These are phyloP conservation scores for Watsonalla binaria DNA, from an alignment of 2,888 invertebrate species.

Conservation along the genomic window DNA sequence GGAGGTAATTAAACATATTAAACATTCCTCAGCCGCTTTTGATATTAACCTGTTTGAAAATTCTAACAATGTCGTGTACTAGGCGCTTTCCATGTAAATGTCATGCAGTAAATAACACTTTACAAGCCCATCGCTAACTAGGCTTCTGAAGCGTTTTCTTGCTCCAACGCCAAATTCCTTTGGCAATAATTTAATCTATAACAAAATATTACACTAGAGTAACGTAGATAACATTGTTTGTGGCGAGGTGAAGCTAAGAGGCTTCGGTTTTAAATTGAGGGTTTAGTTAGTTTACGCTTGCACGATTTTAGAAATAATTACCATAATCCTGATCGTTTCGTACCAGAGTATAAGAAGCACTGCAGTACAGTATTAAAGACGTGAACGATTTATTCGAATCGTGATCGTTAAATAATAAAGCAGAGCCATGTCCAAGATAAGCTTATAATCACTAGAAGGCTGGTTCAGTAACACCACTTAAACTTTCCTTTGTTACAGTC, in stretches of 20 bases:
- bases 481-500: constrained; percentile 30
- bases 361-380: neutral
- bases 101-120: constrained; percentile 16
- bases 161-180: constrained; percentile 20
- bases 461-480: constrained; percentile 38
- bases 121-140: constrained; percentile 11
- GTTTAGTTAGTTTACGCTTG: no score
- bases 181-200: neutral
- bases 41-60: constrained; percentile 68
- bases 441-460: constrained; percentile 29
- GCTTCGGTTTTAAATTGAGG: no score
- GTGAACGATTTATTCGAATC: constrained; percentile 1
- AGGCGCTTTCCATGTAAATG: constrained; percentile 49
- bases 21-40: constrained; percentile 60
- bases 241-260: no score
- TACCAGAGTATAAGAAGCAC: no score
- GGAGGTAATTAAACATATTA: constrained; percentile 72
- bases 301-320: no score
- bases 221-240: neutral
- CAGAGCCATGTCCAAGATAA: constrained; percentile 26
- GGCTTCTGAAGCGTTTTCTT: constrained; percentile 21
- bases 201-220: neutral
- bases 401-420: constrained; percentile 27
- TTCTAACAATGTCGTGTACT: constrained; percentile 62
- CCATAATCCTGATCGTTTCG: no score